phyloP scores from a whole-genome alignment of 2,797 vertebrate genomes.

The Malacoctenus gilli region DNA sequence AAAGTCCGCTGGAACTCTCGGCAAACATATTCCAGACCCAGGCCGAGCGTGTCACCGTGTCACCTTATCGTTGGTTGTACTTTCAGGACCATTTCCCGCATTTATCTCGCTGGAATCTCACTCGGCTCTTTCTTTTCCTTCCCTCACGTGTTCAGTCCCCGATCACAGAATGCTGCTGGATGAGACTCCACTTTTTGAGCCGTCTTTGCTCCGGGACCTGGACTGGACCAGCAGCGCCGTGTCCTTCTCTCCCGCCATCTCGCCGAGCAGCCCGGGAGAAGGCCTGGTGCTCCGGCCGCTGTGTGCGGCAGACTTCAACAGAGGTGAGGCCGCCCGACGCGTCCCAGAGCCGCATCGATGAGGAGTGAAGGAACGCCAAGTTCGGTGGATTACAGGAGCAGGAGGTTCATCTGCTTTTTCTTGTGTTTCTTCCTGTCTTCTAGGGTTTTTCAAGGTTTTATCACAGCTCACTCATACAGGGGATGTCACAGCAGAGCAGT shows the following conservation, averaged over 20 bases:
- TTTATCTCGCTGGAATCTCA: background rate
- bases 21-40: constrained; percentile 8
- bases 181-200: constrained; percentile 92
- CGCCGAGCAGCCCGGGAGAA: constrained; percentile 87
- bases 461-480: constrained; percentile 91
- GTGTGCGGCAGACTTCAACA: constrained; percentile 88
- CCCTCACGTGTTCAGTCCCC: constrained; percentile 28
- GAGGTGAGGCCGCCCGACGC: constrained; percentile 78
- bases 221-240: constrained; percentile 91
- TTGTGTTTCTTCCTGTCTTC: constrained; percentile 31
- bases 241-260: constrained; percentile 89
- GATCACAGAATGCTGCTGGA: constrained; percentile 84
- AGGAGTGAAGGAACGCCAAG: too few species aligned
- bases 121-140: background rate
- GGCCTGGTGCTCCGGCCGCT: constrained; percentile 92
- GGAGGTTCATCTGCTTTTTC: too few species aligned
- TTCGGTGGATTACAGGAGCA: too few species aligned
- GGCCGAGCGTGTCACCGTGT: background rate
- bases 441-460: constrained; percentile 93
- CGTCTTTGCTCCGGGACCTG: constrained; percentile 87
- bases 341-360: background rate
- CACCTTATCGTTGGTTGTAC: too few species aligned
- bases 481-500: constrained; percentile 89
- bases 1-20: constrained; percentile 47
- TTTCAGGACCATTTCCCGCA: too few species aligned